Evolutionary conservation across 2,888 invertebrate species (phyloP), one percentile per base, ranked within the genome.

Genomic region (Hemaris fuciformis): DNA sequence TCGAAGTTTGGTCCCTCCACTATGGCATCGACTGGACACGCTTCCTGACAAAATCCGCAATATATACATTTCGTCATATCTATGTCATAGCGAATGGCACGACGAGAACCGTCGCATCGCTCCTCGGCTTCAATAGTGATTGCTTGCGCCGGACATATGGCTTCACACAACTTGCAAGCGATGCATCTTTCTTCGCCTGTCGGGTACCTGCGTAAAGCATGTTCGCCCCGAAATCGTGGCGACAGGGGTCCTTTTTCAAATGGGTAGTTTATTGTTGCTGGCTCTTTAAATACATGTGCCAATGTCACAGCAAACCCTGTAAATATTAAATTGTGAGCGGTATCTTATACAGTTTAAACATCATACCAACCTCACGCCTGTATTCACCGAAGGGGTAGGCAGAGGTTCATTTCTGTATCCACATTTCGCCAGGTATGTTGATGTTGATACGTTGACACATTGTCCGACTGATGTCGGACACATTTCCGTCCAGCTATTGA

Each of bases 1-100:
- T 99, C 99, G 85, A 99, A 99, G 85, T 99, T 99, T 0, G 99
- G 99, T 7, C 99, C 99, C 93, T 99, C 99, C 10, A 99, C 99
- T 74, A 99, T 99, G 2, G 99, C 99, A 89, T 99, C 99, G 0
- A 99, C 99, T 0, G 99, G 99, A 79, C 99, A 99, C 0, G 99
- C 99, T 84, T 99, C 99, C 89, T 99, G 99, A 84, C 99, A 99
- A 84, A 98, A 99, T 13, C 99, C 99, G 85, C 99, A 99, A 84
- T 98, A 99, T 82, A 99, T 99, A 84, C 99, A 99, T 85, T 99
- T 99, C 0, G 98, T 98, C 97, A 91, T 68, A 84, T 99, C 99
- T 73, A 99, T 99, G 88, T 99, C 99, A 81, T 99, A 99, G 68
- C 99, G 95, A 0, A 97, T 98, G 0, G 99, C 99, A 68, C 99